Conservation (phyloP, 2,888 invertebrate species). For the Mythimna loreyi region DNA sequence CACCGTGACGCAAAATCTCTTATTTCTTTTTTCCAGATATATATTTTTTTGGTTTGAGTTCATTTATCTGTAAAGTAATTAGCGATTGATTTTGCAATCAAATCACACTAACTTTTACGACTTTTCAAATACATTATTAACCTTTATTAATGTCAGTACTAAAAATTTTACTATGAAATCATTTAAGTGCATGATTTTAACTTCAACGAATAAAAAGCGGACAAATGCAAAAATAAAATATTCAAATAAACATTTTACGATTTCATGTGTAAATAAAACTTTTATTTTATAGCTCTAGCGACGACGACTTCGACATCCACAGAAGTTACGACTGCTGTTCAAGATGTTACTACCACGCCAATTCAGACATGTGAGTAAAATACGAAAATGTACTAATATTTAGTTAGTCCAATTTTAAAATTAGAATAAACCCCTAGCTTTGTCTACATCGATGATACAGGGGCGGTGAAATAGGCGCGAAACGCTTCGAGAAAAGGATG, state of each 20-base stretch:
- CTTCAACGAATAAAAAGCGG: neutral
- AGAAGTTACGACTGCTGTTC: constrained; percentile 53
- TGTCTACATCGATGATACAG: too few species aligned
- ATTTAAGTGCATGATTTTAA: neutral
- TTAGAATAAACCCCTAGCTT: too few species aligned
- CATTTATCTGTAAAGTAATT: too few species aligned
- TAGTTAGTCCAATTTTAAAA: neutral
- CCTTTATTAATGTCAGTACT: neutral
- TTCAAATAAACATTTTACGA: constrained; percentile 29
- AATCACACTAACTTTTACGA: too few species aligned
- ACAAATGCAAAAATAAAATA: constrained; percentile 19
- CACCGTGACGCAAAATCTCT: too few species aligned
- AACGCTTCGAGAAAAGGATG: too few species aligned
- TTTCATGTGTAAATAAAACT: constrained; percentile 29
- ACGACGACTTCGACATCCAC: constrained; percentile 71
- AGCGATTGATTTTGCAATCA: too few species aligned
- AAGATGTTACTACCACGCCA: constrained; percentile 51
- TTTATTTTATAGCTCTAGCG: constrained; percentile 71
- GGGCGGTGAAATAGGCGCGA: too few species aligned
- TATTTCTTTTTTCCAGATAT: too few species aligned
- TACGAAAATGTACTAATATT: constrained; percentile 2
- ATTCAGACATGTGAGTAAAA: constrained; percentile 66
- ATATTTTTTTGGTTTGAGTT: too few species aligned
- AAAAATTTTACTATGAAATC: neutral
- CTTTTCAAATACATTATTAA: too few species aligned